Base-by-base conservation (phyloP, 2,113 vertebrate genomes). In the Strigops habroptila region DNA sequence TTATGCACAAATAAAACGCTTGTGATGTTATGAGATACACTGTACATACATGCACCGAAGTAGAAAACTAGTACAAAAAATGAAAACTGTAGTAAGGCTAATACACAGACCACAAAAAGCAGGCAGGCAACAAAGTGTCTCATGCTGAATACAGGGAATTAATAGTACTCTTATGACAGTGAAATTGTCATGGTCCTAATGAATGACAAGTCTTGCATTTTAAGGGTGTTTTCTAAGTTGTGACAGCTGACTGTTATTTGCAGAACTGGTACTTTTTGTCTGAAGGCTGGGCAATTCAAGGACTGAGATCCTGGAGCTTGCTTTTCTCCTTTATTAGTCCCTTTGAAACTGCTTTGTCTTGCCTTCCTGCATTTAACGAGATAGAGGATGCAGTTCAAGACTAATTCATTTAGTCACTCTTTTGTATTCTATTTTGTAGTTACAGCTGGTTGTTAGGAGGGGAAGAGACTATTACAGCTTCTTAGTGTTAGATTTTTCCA, bases 361-460 rank as follows among this genome's bases (percentile, higher is more conserved):
- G 95, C 75, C 93, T 94, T 95, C 90, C 93, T 90, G 93, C 43
- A 14, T 91, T 88, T 95, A 93, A 93, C 85, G 60, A 82, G 88
- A 91, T 10, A 68, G 90, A 94, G 82, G 88, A 94, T 82, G 90
- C 49, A 85, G 88, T 88, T 95, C 75, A 55, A 41, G 65, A 73
- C 75, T 93, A 95, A 97, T 90, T 93, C 53, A 52, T 88, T 91
- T 91, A 95, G 82, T 69, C 82, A 83, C 79, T 94, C 92, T 94
- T 94, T 74, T 90, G 88, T 94, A 51, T 96, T 96, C 90, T 88
- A 28, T n/a, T 94, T 95, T 95, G 85, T 90, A 86, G 79, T 90
- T 95, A 70, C 68, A 90, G 90, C 37, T 90, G 71, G 75, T 90
- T 92, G 75, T 82, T 95, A 53, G 44, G 46, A 75, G 35, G 18